These are phyloP conservation scores for Metopolophium dirhodum DNA, from an alignment of 1,140 invertebrate species.

Conservation along the genomic window DNA sequence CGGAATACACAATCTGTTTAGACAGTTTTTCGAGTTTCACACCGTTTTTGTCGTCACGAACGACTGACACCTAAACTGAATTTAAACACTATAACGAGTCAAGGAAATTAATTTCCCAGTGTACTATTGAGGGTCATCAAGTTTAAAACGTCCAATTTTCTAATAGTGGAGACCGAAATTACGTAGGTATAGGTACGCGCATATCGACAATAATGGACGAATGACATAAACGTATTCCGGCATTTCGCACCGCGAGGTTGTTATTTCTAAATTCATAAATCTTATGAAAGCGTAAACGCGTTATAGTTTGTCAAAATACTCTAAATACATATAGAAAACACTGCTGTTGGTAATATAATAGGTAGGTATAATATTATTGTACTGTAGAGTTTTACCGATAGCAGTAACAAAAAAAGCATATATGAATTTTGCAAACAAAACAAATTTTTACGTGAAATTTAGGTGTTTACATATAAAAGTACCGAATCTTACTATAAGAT, in stretches of 20 bases:
- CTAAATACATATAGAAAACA: neutral
- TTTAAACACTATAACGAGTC: conserved; percentile 41
- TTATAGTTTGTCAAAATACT: neutral
- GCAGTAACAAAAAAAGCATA: neutral
- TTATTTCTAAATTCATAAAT: neutral
- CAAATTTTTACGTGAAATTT: neutral
- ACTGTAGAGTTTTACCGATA: neutral
- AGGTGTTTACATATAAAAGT: neutral
- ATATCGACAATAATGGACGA: neutral
- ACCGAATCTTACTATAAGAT: neutral
- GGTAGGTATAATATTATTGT: neutral
- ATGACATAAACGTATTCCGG: neutral
- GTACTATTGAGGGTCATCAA: conserved; percentile 25
- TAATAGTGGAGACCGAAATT: neutral
- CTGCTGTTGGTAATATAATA: neutral
- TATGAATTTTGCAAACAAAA: neutral
- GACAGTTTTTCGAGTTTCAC: conserved; percentile 50
- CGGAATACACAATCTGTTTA: neutral
- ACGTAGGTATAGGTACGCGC: no score
- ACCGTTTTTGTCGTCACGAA: conserved; percentile 47
- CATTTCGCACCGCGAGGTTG: neutral
- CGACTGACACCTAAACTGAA: conserved; percentile 41
- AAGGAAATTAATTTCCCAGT: conserved; percentile 34
- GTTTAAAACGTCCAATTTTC: conserved; percentile 32
- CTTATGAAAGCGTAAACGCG: conserved; percentile 17